These are phyloP conservation scores for Lucilia sericata DNA, from an alignment of 1,140 invertebrate species.

Conservation along the genomic window DNA sequence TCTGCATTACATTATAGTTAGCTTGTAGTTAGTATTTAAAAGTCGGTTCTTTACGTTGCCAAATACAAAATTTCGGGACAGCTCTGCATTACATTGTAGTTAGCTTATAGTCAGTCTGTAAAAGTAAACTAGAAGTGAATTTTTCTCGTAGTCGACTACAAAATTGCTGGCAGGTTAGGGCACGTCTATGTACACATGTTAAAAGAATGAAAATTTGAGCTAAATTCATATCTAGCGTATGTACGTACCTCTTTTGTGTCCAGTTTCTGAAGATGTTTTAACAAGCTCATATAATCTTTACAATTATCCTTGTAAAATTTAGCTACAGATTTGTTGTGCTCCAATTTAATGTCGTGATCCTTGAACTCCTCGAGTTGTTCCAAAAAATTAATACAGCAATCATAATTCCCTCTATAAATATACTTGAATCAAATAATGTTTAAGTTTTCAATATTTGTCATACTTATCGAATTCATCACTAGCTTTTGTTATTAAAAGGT, in stretches of 20 bases:
- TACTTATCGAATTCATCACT: slow-evolving; percentile 63
- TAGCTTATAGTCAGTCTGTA: too few relatives aligned
- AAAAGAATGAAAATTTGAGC: too few relatives aligned
- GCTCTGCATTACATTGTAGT: too few relatives aligned
- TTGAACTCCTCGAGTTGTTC: slow-evolving; percentile 72
- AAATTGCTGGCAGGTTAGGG: too few relatives aligned
- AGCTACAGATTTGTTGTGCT: slow-evolving; percentile 79
- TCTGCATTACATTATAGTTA: too few relatives aligned
- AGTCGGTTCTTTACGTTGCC: too few relatives aligned
- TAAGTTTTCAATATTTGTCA: slow-evolving; percentile 28
- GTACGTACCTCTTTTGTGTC: slow-evolving; percentile 45
- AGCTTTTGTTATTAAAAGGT: slow-evolving; percentile 51
- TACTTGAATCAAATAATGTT: background rate
- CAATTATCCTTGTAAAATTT: slow-evolving; percentile 80
- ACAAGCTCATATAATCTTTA: slow-evolving; percentile 79
- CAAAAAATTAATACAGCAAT: slow-evolving; percentile 72
- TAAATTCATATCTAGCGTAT: too few relatives aligned
- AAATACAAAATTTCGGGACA: too few relatives aligned
- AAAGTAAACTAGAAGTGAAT: too few relatives aligned
- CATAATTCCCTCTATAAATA: slow-evolving; percentile 67
- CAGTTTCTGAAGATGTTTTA: slow-evolving; percentile 70
- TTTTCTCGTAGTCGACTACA: too few relatives aligned
- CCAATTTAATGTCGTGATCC: slow-evolving; percentile 77
- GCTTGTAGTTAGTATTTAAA: too few relatives aligned
- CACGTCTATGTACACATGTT: too few relatives aligned